A percentile compares a stretch with the other conserved stretches of the same genome.
Evolutionary conservation across 1,140 invertebrate genomes (phyloP).

Genomic region (Leptopilina boulardi): DNA sequence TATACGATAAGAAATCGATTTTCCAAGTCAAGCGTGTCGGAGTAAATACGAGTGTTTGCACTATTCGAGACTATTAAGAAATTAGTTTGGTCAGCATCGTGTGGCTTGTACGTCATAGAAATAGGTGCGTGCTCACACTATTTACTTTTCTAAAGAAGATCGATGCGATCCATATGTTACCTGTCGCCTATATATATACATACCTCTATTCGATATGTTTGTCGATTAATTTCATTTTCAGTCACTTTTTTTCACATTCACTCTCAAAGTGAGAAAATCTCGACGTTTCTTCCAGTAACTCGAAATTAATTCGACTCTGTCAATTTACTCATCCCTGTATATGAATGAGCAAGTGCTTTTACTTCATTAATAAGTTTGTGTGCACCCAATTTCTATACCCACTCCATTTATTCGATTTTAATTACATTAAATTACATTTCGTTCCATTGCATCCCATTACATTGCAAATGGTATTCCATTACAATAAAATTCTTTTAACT

Average conservation of each 20-base stretch:
- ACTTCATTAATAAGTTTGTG: constrained; percentile 1
- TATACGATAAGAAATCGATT: neutral
- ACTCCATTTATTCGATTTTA: neutral
- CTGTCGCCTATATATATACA: neutral
- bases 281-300: neutral
- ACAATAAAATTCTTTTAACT: too few species aligned
- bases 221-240: constrained; percentile 6
- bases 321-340: neutral
- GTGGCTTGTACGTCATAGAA: neutral
- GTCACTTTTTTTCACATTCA: neutral
- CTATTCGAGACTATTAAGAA: constrained; percentile 24
- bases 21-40: neutral
- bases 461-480: too few species aligned
- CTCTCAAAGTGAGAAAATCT: neutral
- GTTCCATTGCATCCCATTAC: neutral
- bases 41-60: constrained; percentile 25
- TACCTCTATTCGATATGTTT: constrained; percentile 11
- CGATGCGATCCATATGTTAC: neutral
- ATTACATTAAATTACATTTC: neutral
- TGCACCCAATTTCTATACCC: neutral
- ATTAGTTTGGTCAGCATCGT: constrained; percentile 14
- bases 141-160: constrained; percentile 3
- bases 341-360: neutral
- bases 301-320: neutral
- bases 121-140: constrained; percentile 8